These are phyloP conservation scores for Brachypalpus laphriformis DNA, from an alignment of 2,888 invertebrate genomes.

Conservation along the genomic window DNA sequence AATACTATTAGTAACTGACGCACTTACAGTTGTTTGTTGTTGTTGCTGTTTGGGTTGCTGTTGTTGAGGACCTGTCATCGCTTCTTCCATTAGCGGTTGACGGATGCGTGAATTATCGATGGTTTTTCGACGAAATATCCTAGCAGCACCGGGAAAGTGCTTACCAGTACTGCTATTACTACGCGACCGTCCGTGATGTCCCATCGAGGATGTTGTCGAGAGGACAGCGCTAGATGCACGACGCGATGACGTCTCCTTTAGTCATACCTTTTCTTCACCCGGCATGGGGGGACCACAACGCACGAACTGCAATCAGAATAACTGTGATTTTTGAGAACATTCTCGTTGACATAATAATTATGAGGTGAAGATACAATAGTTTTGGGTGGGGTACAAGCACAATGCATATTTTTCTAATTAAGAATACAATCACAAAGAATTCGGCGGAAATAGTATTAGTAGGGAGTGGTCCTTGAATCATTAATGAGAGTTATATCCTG, in stretches of 20 bases:
- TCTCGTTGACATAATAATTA: slow-evolving; percentile 3
- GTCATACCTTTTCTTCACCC: slow-evolving; percentile 93
- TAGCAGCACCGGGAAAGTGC: slow-evolving; percentile 74
- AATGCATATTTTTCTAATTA: slow-evolving; percentile 2
- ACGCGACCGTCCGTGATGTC: slow-evolving; percentile 49
- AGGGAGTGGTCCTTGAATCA: slow-evolving; percentile 15
- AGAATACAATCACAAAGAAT: not conserved
- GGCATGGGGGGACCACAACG: slow-evolving; percentile 88
- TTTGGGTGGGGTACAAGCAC: not conserved
- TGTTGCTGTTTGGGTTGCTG: slow-evolving; percentile 49
- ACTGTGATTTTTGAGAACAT: slow-evolving; percentile 81
- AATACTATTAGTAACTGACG: slow-evolving; percentile 71
- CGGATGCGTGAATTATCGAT: slow-evolving; percentile 79
- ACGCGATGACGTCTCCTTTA: slow-evolving; percentile 84
- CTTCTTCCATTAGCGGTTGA: slow-evolving; percentile 81
- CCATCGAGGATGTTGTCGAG: slow-evolving; percentile 48
- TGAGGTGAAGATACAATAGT: not conserved
- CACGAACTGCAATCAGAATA: slow-evolving; percentile 88
- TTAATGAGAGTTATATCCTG: slow-evolving; percentile 16
- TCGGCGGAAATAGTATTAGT: not conserved
- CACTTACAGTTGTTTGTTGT: slow-evolving; percentile 56
- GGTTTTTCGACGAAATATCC: slow-evolving; percentile 80
- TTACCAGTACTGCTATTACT: slow-evolving; percentile 52
- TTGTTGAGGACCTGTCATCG: slow-evolving; percentile 66
- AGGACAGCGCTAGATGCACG: slow-evolving; percentile 79